Evolutionary conservation across 1,140 invertebrate genomes (phyloP).

Genomic region (Patella vulgata): DNA sequence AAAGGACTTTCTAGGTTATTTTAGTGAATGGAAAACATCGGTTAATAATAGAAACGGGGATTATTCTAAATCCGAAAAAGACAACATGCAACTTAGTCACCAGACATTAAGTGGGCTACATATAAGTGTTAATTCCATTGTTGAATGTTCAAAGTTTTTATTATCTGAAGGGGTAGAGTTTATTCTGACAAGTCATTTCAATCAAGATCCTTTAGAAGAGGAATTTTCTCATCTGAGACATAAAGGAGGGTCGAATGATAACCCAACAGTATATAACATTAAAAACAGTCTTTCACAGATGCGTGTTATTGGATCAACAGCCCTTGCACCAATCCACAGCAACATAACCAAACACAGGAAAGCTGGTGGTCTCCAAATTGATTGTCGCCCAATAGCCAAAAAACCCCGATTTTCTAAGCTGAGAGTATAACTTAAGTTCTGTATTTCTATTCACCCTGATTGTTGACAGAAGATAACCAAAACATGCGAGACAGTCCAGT

Average conservation of each 20-base stretch:
- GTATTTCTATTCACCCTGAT: too few species aligned
- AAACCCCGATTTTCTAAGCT: too few species aligned
- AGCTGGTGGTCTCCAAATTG: too few species aligned
- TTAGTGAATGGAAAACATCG: too few species aligned
- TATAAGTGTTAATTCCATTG: constrained; percentile 11
- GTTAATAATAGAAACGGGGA: too few species aligned
- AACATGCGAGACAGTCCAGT: too few species aligned
- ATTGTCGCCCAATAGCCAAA: too few species aligned
- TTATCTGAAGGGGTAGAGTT: constrained; percentile 7
- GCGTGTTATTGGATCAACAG: not conserved
- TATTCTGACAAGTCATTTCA: constrained; percentile 5
- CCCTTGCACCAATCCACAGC: too few species aligned
- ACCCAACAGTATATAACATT: constrained; percentile 2
- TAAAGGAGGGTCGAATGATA: not conserved
- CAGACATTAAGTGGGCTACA: constrained; percentile 7
- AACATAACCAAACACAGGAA: too few species aligned
- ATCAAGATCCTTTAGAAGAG: constrained; percentile 16
- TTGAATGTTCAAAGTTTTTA: constrained; percentile 7
- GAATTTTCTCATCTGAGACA: constrained; percentile 2
- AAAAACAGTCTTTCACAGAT: not conserved
- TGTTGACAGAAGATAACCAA: too few species aligned
- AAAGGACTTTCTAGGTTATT: not conserved
- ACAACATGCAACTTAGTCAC: not conserved
- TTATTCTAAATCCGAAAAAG: not conserved
- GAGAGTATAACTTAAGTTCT: too few species aligned